A percentile compares a stretch with the other conserved stretches of the same genome.
These are phyloP conservation scores for Leucoptera coffeella DNA, from an alignment of 2,888 invertebrate genomes.

Conservation along the genomic window DNA sequence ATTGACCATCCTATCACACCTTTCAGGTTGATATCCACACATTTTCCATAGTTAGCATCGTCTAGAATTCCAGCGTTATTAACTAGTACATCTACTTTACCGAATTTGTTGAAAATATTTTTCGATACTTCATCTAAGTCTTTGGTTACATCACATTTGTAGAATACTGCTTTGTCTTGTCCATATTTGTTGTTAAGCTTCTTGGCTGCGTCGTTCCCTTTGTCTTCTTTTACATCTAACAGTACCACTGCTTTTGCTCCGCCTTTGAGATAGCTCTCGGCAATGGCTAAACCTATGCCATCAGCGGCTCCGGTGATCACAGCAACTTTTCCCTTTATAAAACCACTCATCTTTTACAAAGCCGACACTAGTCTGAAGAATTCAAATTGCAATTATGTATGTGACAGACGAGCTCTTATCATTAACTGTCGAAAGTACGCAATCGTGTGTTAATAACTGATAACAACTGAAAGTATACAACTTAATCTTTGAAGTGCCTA, in stretches of 20 bases:
- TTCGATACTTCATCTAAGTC: slow-evolving; percentile 30
- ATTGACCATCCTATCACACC: slow-evolving; percentile 26
- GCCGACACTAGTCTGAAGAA: too few species aligned
- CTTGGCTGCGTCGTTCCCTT: slow-evolving; percentile 17
- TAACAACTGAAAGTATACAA: too few species aligned
- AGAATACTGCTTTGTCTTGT: slow-evolving; percentile 26
- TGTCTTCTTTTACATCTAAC: slow-evolving; percentile 17
- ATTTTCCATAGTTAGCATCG: slow-evolving; percentile 10
- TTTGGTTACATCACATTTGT: slow-evolving; percentile 44
- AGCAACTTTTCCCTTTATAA: slow-evolving; percentile 8
- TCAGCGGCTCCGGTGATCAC: slow-evolving; percentile 36
- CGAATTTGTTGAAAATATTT: slow-evolving; percentile 16
- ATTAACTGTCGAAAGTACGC: not conserved
- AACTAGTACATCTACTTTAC: slow-evolving; percentile 21
- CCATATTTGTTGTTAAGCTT: slow-evolving; percentile 33
- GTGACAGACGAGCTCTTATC: not conserved
- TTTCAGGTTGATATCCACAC: slow-evolving; percentile 24
- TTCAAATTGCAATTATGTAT: not conserved
- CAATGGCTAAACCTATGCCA: slow-evolving; percentile 33
- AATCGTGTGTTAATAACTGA: too few species aligned
- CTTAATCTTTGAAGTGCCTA: too few species aligned
- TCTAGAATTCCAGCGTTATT: slow-evolving; percentile 15
- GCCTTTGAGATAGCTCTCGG: slow-evolving; percentile 22
- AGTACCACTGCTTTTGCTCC: slow-evolving; percentile 12
- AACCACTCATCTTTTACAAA: not conserved